Evolutionary conservation across 2,797 vertebrate genomes (phyloP), one percentile per base, ranked within the genome.

Genomic region (Novumbra hubbsi): DNA sequence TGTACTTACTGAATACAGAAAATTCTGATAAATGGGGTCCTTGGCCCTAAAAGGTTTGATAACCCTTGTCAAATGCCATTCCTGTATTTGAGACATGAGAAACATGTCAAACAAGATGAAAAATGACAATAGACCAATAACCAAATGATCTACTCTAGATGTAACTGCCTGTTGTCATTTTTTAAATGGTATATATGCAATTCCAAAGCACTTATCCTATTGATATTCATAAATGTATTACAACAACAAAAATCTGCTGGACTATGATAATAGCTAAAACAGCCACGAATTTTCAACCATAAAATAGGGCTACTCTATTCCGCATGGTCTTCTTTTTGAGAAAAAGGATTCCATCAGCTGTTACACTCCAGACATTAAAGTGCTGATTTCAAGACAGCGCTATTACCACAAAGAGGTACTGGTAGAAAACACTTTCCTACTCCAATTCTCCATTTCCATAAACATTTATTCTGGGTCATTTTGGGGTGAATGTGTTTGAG

Each of bases 351-450:
- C 50, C 82, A 87, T 86, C 84, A 84, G 78, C 77, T 76, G 74
- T 76, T 80, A 76, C 84, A 83, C 81, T 84, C 78, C 80, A 83
- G 67, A 67, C 79, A 81, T 72, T 80, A 80, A 14, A 67, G 80
- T 80, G 77, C 80, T 86, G 84, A 86, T 82, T 86, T 80, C 81
- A 81, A 78, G 81, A 77, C 80, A 78, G 76, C 74, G 80, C 82
- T 83, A 81, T 85, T 88, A 87, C 77, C 76, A 85, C 81, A 79
- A 75, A 84, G 80, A 87, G 85, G 76, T 68, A 70, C 76, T 84
- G 85, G 86, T 87, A 84, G 80, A 84, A 85, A 87, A 87, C 83
- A 83, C 85, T 86, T 86, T 81, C 84, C 84, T 62, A 78, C 75
- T 82, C 79, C 71, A 28, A 79, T 73, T 64, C 74, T 76, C 76